Base-by-base conservation (phyloP, 2,113 vertebrate species). In the Dryoscopus gambensis region DNA sequence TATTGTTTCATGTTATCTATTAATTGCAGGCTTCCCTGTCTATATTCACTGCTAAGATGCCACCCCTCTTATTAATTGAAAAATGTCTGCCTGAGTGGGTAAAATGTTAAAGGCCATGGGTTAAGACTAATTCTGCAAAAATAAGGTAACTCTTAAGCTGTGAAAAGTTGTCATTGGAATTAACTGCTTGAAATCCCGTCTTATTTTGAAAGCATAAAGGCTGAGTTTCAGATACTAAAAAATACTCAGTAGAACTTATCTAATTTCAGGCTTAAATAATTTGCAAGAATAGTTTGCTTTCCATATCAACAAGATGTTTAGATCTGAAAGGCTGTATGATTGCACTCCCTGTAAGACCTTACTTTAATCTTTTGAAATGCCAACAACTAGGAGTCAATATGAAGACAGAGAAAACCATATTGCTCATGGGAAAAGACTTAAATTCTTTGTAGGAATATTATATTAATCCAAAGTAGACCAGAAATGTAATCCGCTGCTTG, bases 1-100 rank as follows among this genome's bases (percentile, higher is more conserved):
- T 83, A 98, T 99, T 99, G 98, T 99, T 98, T 96, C 81, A 91
- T 60, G 89, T 98, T 99, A 99, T 99, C 98, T 98, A 93, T 96
- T 97, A 96, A 97, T 96, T 97, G 96, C 96, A 98, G 98, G 88
- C 90, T 96, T 97, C 60, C 74, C 56, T 55, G 97, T 97, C 97
- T 81, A 57, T 70, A 90, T 83, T 96, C 93, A 83, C 31, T 90
- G 92, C 92, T 91, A 94, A 94, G 93, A 97, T 40, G 77, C 11
- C 94, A 91, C 73, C 39, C 39, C 86, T 84, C 47, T 53, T 84
- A 94, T 70, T 89, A 96, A 95, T 70, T 88, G 86, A 93, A 84
- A 96, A 95, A 75, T 84, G 62, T 15, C 93, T 92, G 67, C 76
- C 39, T 71, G 83, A 84, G 69, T 80, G 78, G 76, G 73, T 33